Conservation (phyloP, 2,113 vertebrate species). For the Tragelaphus imberbis region DNA sequence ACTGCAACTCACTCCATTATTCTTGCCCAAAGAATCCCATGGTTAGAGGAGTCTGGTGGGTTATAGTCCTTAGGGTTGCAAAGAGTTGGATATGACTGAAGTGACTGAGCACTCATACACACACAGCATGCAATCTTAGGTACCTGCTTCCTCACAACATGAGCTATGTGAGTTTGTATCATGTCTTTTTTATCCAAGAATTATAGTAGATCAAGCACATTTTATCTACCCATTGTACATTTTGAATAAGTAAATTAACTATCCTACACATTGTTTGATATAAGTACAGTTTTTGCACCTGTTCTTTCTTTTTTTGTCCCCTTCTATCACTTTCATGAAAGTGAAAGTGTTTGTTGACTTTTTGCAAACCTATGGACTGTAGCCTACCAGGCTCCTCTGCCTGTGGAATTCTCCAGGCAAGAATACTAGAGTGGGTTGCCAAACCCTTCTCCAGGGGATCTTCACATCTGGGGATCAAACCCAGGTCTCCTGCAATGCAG, state of each 20-base stretch:
- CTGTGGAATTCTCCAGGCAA: too few species aligned
- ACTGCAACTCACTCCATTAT: background rate
- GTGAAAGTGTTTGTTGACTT: too few species aligned
- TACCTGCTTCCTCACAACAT: background rate
- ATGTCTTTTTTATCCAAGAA: background rate
- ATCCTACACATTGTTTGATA: background rate
- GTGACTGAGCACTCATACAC: accelerated
- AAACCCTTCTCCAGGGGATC: too few species aligned
- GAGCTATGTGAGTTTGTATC: background rate
- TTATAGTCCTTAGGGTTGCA: background rate
- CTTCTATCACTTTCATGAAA: background rate
- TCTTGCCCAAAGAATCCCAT: background rate
- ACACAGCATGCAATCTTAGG: background rate
- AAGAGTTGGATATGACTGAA: background rate
- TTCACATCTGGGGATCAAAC: too few species aligned
- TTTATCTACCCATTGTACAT: background rate
- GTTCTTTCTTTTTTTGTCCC: background rate
- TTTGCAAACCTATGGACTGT: too few species aligned
- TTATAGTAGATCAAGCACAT: background rate
- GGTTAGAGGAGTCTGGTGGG: background rate
- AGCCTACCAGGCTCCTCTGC: too few species aligned
- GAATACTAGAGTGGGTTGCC: too few species aligned
- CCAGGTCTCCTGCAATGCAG: too few species aligned
- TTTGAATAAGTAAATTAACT: background rate
- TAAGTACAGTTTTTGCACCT: background rate